Percentiles rank a stretch among this genome's conserved stretches.
Evolutionary conservation across 2,113 vertebrate genomes (phyloP).

Genomic region (Chamaea fasciata): DNA sequence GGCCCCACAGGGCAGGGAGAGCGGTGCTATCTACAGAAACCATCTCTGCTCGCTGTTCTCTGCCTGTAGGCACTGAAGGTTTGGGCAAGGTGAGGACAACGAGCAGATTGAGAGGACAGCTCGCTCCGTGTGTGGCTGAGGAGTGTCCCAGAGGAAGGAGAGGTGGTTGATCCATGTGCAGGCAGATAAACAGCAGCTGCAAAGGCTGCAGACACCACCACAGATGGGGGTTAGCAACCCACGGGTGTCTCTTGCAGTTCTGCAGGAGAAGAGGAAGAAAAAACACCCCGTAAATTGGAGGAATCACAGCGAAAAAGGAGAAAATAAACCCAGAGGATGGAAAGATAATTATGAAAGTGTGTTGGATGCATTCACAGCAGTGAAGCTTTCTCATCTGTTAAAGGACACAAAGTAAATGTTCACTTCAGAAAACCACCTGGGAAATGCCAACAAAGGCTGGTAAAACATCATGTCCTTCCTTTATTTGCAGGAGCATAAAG

Average conservation of each 20-base stretch:
- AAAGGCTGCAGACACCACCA: neutral
- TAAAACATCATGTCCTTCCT: neutral
- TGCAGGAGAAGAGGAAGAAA: neutral
- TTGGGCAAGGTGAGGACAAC: neutral
- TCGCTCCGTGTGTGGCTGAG: neutral
- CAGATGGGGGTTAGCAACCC: neutral
- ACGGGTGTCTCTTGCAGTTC: neutral
- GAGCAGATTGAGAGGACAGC: neutral
- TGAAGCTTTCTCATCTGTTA: neutral
- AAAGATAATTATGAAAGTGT: neutral
- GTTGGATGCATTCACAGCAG: neutral
- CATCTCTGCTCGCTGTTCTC: neutral
- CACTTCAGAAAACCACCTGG: conserved; percentile 18
- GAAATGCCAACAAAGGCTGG: conserved; percentile 43
- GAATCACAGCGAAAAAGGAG: neutral
- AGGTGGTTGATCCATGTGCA: neutral
- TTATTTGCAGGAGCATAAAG: conserved; percentile 32
- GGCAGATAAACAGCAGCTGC: conserved; percentile 1
- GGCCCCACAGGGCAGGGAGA: neutral
- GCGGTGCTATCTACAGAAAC: neutral
- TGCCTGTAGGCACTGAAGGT: rapidly evolving
- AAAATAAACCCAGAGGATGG: neutral
- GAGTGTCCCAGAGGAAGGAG: rapidly evolving
- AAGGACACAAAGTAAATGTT: conserved; percentile 15
- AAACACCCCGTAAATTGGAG: neutral